phyloP scores from a whole-genome alignment of 1,140 invertebrate species.

The Drosophila pectinifera region DNA sequence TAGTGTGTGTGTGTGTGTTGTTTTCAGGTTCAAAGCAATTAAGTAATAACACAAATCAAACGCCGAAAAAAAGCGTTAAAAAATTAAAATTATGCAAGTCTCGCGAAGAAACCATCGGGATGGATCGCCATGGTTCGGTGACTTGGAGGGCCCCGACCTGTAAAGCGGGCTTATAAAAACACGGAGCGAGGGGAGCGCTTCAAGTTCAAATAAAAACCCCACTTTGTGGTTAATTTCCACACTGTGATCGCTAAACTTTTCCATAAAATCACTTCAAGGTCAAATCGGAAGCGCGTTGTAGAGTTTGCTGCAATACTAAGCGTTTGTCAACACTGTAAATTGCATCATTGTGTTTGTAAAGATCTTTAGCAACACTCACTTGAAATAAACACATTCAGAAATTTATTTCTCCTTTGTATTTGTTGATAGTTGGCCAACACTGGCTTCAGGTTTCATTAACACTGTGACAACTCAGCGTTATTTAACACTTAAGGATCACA shows the following conservation, averaged over 20 bases:
- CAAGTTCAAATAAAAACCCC: constrained; percentile 28
- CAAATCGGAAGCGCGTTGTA: neutral
- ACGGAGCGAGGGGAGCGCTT: neutral
- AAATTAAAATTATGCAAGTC: constrained; percentile 68
- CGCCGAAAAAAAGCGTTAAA: constrained; percentile 34
- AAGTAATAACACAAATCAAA: constrained; percentile 82
- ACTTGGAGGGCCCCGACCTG: constrained; percentile 21
- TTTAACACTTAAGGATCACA: no score
- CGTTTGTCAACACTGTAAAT: neutral
- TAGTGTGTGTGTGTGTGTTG: constrained; percentile 41
- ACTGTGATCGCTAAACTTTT: constrained; percentile 5
- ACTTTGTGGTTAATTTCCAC: constrained; percentile 36
- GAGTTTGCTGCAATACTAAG: neutral
- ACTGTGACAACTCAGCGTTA: no score
- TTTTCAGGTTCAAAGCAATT: constrained; percentile 82
- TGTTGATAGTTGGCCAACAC: neutral
- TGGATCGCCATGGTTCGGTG: constrained; percentile 49
- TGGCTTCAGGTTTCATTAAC: no score
- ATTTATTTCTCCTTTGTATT: no score
- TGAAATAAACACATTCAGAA: accelerated
- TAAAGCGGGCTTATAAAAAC: neutral
- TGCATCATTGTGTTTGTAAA: no score
- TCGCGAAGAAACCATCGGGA: constrained; percentile 49
- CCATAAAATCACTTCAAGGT: constrained; percentile 1
- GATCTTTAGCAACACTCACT: neutral